phyloP scores from a whole-genome alignment of 2,113 vertebrate genomes.

The Melanerpes aurifrons region DNA sequence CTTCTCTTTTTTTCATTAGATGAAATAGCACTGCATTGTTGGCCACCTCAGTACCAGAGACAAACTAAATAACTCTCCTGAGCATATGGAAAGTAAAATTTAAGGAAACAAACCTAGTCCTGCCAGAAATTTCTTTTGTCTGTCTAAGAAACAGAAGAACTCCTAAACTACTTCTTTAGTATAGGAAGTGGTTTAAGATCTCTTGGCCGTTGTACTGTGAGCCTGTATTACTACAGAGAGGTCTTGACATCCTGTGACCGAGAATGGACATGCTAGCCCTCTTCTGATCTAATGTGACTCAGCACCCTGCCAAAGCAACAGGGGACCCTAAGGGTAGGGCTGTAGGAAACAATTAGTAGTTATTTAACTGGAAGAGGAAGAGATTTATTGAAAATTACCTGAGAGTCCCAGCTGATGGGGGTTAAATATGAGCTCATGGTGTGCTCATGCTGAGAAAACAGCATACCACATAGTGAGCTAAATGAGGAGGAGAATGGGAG shows the following conservation, averaged over 20 bases:
- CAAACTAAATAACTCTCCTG: constrained; percentile 80
- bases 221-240: too few relatives aligned
- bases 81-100: constrained; percentile 80
- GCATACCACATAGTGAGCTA: accelerated
- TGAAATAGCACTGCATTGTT: constrained; percentile 79
- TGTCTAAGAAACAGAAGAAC: constrained; percentile 66
- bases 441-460: background rate
- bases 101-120: constrained; percentile 77
- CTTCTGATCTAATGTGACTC: background rate
- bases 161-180: constrained; percentile 57
- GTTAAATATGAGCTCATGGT: background rate
- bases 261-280: background rate
- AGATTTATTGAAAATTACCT: background rate
- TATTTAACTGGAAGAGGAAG: background rate
- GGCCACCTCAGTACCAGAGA: constrained; percentile 74
- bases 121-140: constrained; percentile 77
- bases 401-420: background rate
- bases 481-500: background rate
- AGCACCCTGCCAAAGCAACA: background rate
- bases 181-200: background rate
- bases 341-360: background rate
- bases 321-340: background rate
- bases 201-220: background rate
- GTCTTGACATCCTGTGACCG: background rate
- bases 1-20: constrained; percentile 79